Conservation (phyloP, 2,113 vertebrate species). For the Capreolus pygargus region DNA sequence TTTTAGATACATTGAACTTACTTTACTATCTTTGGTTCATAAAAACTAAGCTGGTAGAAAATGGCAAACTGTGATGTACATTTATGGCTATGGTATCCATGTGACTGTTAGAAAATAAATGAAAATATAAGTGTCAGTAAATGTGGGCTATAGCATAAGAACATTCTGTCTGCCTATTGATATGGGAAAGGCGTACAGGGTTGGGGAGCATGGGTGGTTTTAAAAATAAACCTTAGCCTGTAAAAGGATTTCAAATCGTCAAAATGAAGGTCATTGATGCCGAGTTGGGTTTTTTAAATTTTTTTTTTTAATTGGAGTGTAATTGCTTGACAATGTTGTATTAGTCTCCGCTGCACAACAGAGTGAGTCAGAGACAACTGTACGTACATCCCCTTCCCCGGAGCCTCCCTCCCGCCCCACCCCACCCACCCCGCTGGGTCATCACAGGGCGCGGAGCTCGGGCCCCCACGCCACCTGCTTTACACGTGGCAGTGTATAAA, state of each 20-base stretch:
- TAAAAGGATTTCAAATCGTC: not conserved
- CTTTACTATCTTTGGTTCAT: not conserved
- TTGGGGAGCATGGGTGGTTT: rapidly evolving
- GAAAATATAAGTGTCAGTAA: not conserved
- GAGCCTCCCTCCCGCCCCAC: rapidly evolving
- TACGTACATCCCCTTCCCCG: rapidly evolving
- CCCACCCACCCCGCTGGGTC: not conserved
- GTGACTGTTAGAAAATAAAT: not conserved
- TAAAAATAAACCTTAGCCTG: not conserved
- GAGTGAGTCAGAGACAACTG: not conserved
- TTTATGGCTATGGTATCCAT: not conserved
- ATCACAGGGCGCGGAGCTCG: rapidly evolving
- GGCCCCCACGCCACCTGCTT: not conserved
- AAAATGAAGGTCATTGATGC: not conserved
- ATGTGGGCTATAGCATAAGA: not conserved
- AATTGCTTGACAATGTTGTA: not conserved
- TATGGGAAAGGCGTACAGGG: not conserved
- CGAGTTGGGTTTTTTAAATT: rapidly evolving
- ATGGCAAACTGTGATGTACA: not conserved
- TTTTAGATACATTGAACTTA: not conserved
- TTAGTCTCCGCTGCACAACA: not conserved
- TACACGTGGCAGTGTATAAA: not conserved
- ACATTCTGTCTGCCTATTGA: not conserved
- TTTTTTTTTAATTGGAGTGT: not conserved
- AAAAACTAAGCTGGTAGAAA: not conserved